These are phyloP conservation scores for Hiodon alosoides DNA, from an alignment of 2,113 vertebrate genomes.

Conservation along the genomic window DNA sequence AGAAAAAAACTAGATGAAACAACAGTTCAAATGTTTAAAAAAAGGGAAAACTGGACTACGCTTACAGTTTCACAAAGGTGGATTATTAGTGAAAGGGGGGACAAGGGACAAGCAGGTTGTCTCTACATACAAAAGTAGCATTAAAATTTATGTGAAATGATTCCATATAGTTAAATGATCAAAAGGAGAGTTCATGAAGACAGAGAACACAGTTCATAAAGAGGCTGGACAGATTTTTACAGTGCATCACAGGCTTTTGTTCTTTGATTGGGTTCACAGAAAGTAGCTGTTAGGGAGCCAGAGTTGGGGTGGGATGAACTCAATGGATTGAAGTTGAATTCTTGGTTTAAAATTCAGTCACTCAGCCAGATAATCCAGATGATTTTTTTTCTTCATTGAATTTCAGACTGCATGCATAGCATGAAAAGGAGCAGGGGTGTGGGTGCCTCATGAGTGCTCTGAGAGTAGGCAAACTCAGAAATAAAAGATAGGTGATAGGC, in stretches of 20 bases:
- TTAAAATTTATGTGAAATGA: conserved; percentile 87
- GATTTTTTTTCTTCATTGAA: conserved; percentile 71
- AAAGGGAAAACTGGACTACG: conserved; percentile 81
- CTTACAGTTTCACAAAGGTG: conserved; percentile 82
- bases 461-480: conserved; percentile 81
- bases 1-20: conserved; percentile 72
- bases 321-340: conserved; percentile 89
- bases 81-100: conserved; percentile 79
- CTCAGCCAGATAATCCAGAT: conserved; percentile 88
- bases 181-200: conserved; percentile 83
- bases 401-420: conserved; percentile 89
- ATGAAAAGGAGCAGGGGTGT: conserved; percentile 85
- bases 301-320: conserved; percentile 80
- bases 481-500: conserved; percentile 81
- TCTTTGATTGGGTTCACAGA: conserved; percentile 87
- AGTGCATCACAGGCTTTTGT: conserved; percentile 83
- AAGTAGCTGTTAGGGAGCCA: conserved; percentile 83
- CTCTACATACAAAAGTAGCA: conserved; percentile 81
- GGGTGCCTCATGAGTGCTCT: conserved; percentile 78
- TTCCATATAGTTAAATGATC: conserved; percentile 87
- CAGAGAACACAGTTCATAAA: conserved; percentile 88
- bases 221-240: conserved; percentile 74
- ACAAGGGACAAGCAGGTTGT: conserved; percentile 68
- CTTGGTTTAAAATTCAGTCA: conserved; percentile 84
- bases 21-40: conserved; percentile 80